Conservation (phyloP, 92 coral and sea anemone species). For the Diadumene lineata region DNA sequence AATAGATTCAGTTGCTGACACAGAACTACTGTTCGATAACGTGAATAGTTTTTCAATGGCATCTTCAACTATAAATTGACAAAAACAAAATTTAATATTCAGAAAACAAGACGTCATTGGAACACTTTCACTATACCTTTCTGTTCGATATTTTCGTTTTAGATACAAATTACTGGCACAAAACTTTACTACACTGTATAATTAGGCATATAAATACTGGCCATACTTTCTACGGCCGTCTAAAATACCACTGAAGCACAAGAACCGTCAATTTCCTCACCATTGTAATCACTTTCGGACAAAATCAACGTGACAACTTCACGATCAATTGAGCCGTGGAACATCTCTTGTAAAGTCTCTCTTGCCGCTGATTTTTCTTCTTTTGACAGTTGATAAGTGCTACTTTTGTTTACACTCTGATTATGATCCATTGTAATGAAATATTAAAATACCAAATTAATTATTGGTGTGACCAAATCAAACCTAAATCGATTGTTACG, state of each 20-base stretch:
- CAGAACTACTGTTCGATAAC: slow-evolving; percentile 13
- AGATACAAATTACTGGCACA: no score
- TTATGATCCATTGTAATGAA: not conserved
- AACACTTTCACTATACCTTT: not conserved
- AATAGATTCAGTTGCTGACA: slow-evolving; percentile 2
- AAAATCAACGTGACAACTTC: slow-evolving; percentile 88
- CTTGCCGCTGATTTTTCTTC: slow-evolving; percentile 50
- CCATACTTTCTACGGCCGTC: no score
- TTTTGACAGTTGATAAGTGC: not conserved
- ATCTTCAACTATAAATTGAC: slow-evolving; percentile 59
- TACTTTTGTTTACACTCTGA: not conserved
- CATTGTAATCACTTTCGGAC: slow-evolving; percentile 81
- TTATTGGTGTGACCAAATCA: not conserved
- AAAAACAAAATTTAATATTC: not conserved
- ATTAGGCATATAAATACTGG: no score
- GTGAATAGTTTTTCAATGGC: slow-evolving; percentile 58
- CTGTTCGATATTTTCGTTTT: not conserved
- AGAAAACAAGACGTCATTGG: no score
- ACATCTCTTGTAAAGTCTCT: slow-evolving; percentile 74
- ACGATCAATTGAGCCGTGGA: slow-evolving; percentile 72
- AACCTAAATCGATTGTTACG: not conserved
- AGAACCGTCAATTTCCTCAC: slow-evolving; percentile 40
- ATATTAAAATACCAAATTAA: not conserved
- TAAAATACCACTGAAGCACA: not conserved
- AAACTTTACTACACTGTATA: no score